These are phyloP conservation scores for Limnephilus lunatus DNA, from an alignment of 2,888 invertebrate species.

Conservation along the genomic window DNA sequence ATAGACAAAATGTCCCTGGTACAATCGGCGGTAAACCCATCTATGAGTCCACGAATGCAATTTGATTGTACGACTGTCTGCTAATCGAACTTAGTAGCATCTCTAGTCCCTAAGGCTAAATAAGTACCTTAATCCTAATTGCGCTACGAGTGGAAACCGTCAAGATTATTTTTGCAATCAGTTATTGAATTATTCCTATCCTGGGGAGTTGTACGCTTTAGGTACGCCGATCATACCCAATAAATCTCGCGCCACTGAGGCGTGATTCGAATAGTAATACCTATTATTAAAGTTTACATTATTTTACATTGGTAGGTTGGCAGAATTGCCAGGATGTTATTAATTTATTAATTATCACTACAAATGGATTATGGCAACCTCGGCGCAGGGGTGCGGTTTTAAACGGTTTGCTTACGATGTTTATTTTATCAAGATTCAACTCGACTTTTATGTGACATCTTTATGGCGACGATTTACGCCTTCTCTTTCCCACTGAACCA, in stretches of 20 bases:
- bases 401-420: neutral
- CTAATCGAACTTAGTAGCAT: neutral
- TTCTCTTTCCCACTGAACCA: neutral
- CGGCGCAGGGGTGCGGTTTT: neutral
- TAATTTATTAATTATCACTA: neutral
- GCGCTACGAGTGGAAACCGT: neutral
- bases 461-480: neutral
- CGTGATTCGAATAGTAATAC: neutral
- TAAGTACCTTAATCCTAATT: neutral
- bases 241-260: neutral
- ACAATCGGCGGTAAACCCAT: no score
- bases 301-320: neutral
- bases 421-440: neutral
- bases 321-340: neutral
- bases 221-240: neutral
- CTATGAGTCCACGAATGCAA: neutral
- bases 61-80: neutral
- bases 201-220: neutral
- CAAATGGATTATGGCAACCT: neutral
- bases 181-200: neutral
- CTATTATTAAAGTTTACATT: neutral
- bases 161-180: neutral
- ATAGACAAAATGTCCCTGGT: neutral
- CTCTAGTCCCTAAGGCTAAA: neutral
- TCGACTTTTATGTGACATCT: neutral